Conservation (phyloP, 2,113 vertebrate genomes). For the Serinus canaria region DNA sequence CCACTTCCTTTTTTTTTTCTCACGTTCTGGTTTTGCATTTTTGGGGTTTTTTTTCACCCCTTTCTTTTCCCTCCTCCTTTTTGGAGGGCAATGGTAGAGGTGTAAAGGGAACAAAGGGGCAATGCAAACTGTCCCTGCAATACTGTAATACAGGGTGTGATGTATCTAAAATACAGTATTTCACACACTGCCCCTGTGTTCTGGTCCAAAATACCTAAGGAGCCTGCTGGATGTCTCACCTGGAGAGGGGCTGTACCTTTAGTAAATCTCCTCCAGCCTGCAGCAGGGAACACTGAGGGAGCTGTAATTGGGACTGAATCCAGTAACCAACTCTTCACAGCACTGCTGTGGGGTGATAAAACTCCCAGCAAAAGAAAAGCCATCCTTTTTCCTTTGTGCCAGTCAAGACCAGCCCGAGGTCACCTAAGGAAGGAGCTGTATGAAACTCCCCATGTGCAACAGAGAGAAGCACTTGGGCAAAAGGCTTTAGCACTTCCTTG, state of each 20-base stretch:
- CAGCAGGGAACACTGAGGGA: neutral
- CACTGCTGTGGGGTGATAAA: neutral
- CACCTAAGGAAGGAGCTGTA: neutral
- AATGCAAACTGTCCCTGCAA: neutral
- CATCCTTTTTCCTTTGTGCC: neutral
- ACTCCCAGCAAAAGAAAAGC: neutral
- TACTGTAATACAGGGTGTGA: rapidly evolving
- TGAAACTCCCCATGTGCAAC: neutral
- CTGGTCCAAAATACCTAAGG: neutral
- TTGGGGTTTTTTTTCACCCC: rapidly evolving
- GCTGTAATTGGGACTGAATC: neutral
- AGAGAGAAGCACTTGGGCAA: neutral
- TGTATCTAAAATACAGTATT: neutral
- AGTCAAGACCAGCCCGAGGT: neutral
- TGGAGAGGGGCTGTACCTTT: neutral
- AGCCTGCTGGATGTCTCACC: neutral
- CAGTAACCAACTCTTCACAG: neutral
- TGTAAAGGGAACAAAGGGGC: neutral
- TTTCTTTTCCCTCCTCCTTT: neutral
- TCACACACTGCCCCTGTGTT: neutral
- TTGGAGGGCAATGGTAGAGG: rapidly evolving
- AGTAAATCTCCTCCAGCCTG: neutral
- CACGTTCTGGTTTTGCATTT: neutral
- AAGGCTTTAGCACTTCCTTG: neutral
- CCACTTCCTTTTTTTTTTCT: neutral